A percentile compares a stretch with the other conserved stretches of the same genome.
Evolutionary conservation across 2,113 vertebrate species (phyloP).

Genomic region (Mobula hypostoma): DNA sequence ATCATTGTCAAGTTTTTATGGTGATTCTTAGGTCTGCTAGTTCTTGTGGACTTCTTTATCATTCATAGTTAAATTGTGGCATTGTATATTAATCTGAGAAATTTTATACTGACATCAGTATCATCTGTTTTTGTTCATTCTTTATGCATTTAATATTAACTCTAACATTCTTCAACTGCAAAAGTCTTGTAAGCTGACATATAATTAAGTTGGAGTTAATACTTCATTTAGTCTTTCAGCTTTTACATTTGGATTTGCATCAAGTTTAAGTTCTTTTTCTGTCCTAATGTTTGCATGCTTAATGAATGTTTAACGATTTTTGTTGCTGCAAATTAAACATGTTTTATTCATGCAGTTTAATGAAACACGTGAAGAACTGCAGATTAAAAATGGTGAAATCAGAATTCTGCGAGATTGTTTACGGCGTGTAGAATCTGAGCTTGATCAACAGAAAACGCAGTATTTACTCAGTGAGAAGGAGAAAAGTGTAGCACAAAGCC

Average conservation of each 20-base stretch:
- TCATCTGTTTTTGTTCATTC: too few species aligned
- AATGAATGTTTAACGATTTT: not conserved
- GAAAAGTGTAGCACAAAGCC: conserved; percentile 60
- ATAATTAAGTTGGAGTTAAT: not conserved
- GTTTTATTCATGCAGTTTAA: conserved; percentile 62
- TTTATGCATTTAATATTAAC: too few species aligned
- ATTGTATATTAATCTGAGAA: not conserved
- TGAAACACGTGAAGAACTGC: conserved; percentile 74
- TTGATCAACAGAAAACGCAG: conserved; percentile 72
- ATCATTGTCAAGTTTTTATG: not conserved
- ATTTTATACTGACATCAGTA: too few species aligned
- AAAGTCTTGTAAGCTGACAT: too few species aligned
- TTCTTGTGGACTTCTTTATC: not conserved
- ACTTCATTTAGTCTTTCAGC: not conserved
- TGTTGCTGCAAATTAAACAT: not conserved
- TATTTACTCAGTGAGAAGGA: conserved; percentile 65
- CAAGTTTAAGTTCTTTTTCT: not conserved
- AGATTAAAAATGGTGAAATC: conserved; percentile 87
- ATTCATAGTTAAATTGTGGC: not conserved
- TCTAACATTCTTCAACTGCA: too few species aligned
- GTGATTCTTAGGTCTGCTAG: not conserved
- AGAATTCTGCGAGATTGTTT: conserved; percentile 82
- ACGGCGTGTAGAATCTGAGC: conserved; percentile 62
- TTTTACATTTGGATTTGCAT: not conserved
- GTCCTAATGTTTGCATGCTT: not conserved